These are phyloP conservation scores for Eira barbara DNA, from an alignment of 2,113 vertebrate genomes.

Conservation along the genomic window DNA sequence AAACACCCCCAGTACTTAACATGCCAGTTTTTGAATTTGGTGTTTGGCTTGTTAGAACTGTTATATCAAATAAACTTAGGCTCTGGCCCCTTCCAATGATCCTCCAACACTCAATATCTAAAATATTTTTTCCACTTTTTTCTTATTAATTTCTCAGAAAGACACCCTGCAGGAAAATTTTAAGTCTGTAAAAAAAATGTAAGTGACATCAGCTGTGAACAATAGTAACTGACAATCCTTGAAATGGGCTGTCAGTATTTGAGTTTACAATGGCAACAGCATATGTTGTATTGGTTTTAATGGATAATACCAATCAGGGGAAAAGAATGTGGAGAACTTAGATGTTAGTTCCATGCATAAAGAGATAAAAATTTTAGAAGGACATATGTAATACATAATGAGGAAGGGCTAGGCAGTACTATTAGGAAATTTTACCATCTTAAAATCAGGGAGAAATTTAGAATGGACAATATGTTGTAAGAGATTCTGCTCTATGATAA, in stretches of 20 bases:
- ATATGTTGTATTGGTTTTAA: not conserved
- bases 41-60: not conserved
- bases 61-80: not conserved
- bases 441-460: not conserved
- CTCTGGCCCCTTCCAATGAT: not conserved
- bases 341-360: not conserved
- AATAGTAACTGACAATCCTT: not conserved
- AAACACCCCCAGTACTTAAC: not conserved
- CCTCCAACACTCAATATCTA: not conserved
- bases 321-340: not conserved
- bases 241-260: not conserved
- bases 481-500: not conserved
- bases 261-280: not conserved
- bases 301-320: not conserved
- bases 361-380: not conserved
- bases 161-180: not conserved
- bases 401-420: not conserved
- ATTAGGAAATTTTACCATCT: not conserved
- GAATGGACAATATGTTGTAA: not conserved
- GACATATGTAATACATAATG: not conserved
- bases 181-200: not conserved
- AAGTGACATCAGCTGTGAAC: not conserved
- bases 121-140: not conserved
- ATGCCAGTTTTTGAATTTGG: not conserved
- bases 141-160: not conserved